Evolutionary conservation across 1,140 invertebrate genomes (phyloP).

Genomic region (Neodiprion lecontei): DNA sequence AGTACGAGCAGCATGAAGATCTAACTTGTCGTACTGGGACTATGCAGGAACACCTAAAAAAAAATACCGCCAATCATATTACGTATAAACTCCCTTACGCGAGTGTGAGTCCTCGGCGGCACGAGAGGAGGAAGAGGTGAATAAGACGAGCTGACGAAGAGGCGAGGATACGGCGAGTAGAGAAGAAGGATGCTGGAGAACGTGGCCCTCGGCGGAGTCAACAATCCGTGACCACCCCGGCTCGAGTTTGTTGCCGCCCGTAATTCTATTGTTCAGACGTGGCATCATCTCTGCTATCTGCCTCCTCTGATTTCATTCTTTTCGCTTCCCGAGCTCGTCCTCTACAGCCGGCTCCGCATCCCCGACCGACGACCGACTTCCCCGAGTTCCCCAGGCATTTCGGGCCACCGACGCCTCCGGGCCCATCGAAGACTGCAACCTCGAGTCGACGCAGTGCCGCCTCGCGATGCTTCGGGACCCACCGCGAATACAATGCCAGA

Average conservation of each 20-base stretch:
- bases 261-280: constrained; percentile 3
- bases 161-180: background rate
- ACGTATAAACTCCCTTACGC: too few relatives aligned
- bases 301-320: constrained; percentile 7
- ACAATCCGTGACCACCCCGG: constrained; percentile 6
- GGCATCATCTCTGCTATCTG: constrained; percentile 3
- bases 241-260: constrained; percentile 6
- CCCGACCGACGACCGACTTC: background rate
- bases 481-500: too few relatives aligned
- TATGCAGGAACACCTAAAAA: too few relatives aligned
- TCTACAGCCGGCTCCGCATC: background rate
- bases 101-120: too few relatives aligned
- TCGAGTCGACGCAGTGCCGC: too few relatives aligned
- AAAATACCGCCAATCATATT: too few relatives aligned
- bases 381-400: background rate
- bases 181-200: background rate
- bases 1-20: too few relatives aligned
- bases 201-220: background rate
- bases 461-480: too few relatives aligned
- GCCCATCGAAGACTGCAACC: too few relatives aligned
- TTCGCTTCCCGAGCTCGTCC: background rate
- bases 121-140: too few relatives aligned
- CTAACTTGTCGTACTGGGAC: too few relatives aligned
- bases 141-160: too few relatives aligned
- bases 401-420: background rate